phyloP scores from a whole-genome alignment of 1,140 invertebrate genomes.

The Belonocnema kinseyi region DNA sequence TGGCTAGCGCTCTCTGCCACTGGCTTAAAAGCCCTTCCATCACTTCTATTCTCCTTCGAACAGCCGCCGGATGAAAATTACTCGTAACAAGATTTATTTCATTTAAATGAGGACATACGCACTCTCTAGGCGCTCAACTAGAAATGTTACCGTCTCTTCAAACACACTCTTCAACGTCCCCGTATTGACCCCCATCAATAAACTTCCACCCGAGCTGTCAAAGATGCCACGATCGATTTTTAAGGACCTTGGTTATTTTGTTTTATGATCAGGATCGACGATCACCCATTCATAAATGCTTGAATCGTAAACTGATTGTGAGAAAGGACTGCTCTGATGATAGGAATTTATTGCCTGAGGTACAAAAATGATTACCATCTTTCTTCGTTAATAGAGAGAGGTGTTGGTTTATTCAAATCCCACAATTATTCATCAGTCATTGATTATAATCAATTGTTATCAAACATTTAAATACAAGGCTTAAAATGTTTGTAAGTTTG shows the following conservation, averaged over 20 bases:
- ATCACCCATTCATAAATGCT: constrained; percentile 23
- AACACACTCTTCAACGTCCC: constrained; percentile 12
- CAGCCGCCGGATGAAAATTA: constrained; percentile 63
- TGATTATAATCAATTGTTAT: no score
- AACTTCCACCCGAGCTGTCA: constrained; percentile 25
- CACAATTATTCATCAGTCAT: no score
- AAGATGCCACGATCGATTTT: constrained; percentile 27
- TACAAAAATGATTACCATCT: constrained; percentile 1
- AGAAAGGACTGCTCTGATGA: background rate
- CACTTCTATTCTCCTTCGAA: constrained; percentile 48
- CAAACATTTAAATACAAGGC: no score
- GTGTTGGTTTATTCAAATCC: no score
- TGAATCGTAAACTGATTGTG: constrained; percentile 24
- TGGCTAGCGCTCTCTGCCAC: constrained; percentile 35
- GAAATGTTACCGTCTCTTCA: constrained; percentile 37
- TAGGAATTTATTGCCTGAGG: background rate
- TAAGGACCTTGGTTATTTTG: background rate
- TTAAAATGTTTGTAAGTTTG: no score
- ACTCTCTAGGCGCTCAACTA: constrained; percentile 55
- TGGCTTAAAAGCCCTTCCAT: constrained; percentile 57
- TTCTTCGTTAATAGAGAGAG: background rate
- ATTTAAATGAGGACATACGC: constrained; percentile 69
- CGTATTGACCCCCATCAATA: constrained; percentile 27
- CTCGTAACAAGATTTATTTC: constrained; percentile 71
- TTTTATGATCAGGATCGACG: background rate